Evolutionary conservation across 1,140 invertebrate species (phyloP), one percentile per base, ranked within the genome.

Genomic region (Caenorhabditis latens): DNA sequence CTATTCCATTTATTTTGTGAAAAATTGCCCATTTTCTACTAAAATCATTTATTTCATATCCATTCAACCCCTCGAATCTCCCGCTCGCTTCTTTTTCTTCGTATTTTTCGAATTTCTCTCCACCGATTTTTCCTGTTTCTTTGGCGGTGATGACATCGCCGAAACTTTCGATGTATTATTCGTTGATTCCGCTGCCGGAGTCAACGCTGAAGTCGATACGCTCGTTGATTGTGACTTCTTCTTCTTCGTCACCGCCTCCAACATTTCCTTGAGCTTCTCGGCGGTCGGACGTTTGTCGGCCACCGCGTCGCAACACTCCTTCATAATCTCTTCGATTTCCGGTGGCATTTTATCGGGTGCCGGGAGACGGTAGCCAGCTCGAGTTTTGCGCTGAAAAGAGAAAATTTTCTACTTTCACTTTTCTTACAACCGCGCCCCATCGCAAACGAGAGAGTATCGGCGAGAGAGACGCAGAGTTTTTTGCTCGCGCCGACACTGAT

Each of bases 301-400:
- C 48, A 90, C 82, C 19, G 89, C 86, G 24, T 86, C 83, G 86
- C 90, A 90, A 32, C 88, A 89, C 24, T 67, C 43, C 32, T 88
- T 89, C 90, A 90, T 90, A 8, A 90, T 57, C 9, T 63, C 86
- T 3, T 53, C 89, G 24, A 90, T 84, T 50, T 50, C 58, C 40
- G 86, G 58, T 21, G 90, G 90, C 90, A 90, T 90, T 21, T 46
- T 21, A 8, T 75, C 71, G 19, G 90, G 90, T 19, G 90, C 84
- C 21, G 84, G 87, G 19, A 90, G 40, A 43, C 90, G 90, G 53
- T 90, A 90, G 21, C 90, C 90, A 32, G 57, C 82, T 83, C 88
- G 83, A n/a, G 90, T 89, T 58, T 85, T 90, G 46, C 88, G 71
- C 86, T 90, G 90, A 58, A 63, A 84, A 16, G n/a, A n/a, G n/a